phyloP scores from a whole-genome alignment of 1,140 invertebrate species.

The Danaus plexippus region DNA sequence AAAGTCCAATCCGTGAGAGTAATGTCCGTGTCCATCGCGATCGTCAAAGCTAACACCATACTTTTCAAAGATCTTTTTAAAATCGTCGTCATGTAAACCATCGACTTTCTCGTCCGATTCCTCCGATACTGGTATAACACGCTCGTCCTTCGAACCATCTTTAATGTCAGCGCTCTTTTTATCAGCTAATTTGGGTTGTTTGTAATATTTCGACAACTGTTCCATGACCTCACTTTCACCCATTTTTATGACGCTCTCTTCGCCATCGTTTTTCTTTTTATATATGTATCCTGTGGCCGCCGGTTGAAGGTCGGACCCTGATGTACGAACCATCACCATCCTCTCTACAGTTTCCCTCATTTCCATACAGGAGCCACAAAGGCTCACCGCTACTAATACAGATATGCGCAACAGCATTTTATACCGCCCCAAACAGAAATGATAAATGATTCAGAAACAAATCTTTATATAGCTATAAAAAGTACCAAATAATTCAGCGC shows the following conservation, averaged over 20 bases:
- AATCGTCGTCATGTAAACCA: constrained; percentile 52
- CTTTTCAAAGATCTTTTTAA: constrained; percentile 49
- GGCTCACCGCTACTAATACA: constrained; percentile 30
- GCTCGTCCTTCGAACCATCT: constrained; percentile 38
- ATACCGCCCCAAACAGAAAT: constrained; percentile 39
- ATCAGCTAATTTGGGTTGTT: constrained; percentile 40
- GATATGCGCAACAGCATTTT: constrained; percentile 46
- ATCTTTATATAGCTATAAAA: constrained; percentile 60
- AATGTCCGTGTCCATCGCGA: constrained; percentile 42
- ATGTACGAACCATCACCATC: constrained; percentile 66
- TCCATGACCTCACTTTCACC: constrained; percentile 62
- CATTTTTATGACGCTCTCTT: constrained; percentile 63
- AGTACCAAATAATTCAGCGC: constrained; percentile 49
- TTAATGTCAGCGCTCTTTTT: constrained; percentile 41
- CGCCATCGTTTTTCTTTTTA: constrained; percentile 63
- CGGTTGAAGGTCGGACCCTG: constrained; percentile 66
- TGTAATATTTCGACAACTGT: constrained; percentile 56
- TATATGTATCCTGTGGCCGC: constrained; percentile 72
- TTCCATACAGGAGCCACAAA: constrained; percentile 44
- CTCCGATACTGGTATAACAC: constrained; percentile 53
- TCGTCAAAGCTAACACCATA: constrained; percentile 41
- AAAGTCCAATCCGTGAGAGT: constrained; percentile 40
- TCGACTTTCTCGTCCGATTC: constrained; percentile 41
- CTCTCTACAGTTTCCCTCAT: constrained; percentile 64
- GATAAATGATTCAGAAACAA: constrained; percentile 46